Conservation (phyloP, 2,797 vertebrate species). For the Lepilemur ruficaudatus region DNA sequence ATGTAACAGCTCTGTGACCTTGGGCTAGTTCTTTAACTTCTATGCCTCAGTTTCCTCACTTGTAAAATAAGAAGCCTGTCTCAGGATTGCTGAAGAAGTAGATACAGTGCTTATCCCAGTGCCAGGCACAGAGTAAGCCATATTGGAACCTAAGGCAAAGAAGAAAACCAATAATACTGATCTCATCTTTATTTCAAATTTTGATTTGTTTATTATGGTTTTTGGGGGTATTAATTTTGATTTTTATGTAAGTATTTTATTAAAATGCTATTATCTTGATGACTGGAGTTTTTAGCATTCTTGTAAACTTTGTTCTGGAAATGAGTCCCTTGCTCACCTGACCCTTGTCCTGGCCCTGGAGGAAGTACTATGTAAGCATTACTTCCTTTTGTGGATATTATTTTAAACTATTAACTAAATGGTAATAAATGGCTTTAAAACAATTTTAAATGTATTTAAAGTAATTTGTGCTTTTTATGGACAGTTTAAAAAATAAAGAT, state of each 20-base stretch:
- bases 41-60: neutral
- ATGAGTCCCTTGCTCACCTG: neutral
- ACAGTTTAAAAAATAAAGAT: neutral
- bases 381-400: neutral
- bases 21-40: neutral
- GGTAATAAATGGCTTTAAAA: constrained; percentile 11
- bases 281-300: neutral
- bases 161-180: neutral
- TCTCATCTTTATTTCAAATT: neutral
- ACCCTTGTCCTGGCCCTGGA: neutral
- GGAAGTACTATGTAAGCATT: neutral
- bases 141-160: neutral
- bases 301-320: neutral
- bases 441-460: neutral
- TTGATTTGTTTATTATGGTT: neutral
- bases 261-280: neutral
- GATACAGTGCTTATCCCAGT: neutral
- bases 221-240: neutral
- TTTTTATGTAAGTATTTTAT: neutral
- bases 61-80: neutral
- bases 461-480: neutral
- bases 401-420: neutral
- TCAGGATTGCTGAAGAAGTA: neutral
- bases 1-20: neutral
- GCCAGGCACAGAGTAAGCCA: neutral